These are phyloP conservation scores for Corythaixoides concolor DNA, from an alignment of 2,113 vertebrate genomes.

Conservation along the genomic window DNA sequence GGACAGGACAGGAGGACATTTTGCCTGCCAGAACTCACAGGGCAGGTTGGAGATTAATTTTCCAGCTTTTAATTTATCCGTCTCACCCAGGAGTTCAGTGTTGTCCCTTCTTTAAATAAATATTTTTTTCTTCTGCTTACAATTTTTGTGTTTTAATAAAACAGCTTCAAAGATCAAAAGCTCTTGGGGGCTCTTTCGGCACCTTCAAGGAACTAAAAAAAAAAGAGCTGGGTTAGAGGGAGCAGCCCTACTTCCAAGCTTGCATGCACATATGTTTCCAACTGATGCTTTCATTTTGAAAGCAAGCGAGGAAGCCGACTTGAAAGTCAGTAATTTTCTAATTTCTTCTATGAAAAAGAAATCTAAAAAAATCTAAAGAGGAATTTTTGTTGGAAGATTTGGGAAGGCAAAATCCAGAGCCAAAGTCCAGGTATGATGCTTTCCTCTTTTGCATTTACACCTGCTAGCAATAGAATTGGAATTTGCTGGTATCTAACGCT, in stretches of 20 bases:
- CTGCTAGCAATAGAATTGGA: constrained; percentile 34
- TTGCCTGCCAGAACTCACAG: neutral
- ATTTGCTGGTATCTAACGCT: neutral
- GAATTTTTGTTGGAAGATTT: neutral
- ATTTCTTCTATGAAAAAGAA: neutral
- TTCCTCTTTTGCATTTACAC: constrained; percentile 20
- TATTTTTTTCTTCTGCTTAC: constrained; percentile 21
- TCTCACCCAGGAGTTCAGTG: neutral
- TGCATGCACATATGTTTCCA: neutral
- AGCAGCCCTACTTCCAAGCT: neutral
- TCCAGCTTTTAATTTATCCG: neutral
- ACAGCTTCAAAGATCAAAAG: constrained; percentile 56
- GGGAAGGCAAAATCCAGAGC: neutral
- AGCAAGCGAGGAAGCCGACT: neutral
- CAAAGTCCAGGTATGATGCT: neutral
- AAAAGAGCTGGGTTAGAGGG: neutral
- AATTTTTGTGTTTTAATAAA: constrained; percentile 41
- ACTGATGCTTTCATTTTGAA: neutral
- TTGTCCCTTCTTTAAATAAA: constrained; percentile 23
- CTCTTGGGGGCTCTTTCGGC: constrained; percentile 43
- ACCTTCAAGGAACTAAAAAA: constrained; percentile 34
- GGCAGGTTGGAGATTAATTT: neutral
- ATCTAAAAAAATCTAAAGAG: neutral
- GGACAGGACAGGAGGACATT: neutral
- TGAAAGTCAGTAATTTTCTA: constrained; percentile 10